Percentiles rank a stretch among this genome's conserved stretches.
phyloP scores from a whole-genome alignment of 2,797 vertebrate genomes.

The Malacoraja senta region DNA sequence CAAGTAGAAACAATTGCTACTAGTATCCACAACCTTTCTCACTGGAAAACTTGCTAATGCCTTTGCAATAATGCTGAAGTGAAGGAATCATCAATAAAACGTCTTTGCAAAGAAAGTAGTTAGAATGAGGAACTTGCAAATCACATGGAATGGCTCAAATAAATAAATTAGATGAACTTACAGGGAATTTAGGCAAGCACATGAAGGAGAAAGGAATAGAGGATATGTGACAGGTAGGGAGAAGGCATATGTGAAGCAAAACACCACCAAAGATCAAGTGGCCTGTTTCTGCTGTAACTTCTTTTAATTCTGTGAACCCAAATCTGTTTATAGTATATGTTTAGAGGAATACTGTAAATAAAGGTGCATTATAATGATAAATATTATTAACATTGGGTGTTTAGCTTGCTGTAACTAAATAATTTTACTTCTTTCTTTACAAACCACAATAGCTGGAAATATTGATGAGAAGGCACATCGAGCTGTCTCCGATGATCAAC shows the following conservation, averaged over 20 bases:
- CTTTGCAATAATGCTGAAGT: neutral
- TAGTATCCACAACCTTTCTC: neutral
- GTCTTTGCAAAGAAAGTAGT: neutral
- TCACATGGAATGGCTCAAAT: neutral
- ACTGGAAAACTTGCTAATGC: neutral
- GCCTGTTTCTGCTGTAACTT: neutral
- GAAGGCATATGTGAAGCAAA: neutral
- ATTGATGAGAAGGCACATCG: constrained; percentile 16
- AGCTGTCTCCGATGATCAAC: neutral
- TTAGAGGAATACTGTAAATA: neutral
- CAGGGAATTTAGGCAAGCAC: neutral
- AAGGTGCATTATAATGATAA: neutral
- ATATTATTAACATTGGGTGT: neutral
- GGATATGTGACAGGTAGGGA: neutral
- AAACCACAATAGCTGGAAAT: constrained; percentile 20
- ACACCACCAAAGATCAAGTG: neutral
- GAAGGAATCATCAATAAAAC: neutral
- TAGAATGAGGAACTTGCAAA: neutral
- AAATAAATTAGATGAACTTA: neutral
- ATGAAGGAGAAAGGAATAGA: neutral
- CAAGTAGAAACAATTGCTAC: neutral
- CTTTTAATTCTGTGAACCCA: neutral
- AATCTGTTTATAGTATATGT: neutral
- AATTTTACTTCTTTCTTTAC: constrained; percentile 27
- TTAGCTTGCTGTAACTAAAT: constrained; percentile 14